A percentile compares a stretch with the other conserved stretches of the same genome.
These are phyloP conservation scores for Amphimallon solstitiale DNA, from an alignment of 2,888 invertebrate genomes.

Conservation along the genomic window DNA sequence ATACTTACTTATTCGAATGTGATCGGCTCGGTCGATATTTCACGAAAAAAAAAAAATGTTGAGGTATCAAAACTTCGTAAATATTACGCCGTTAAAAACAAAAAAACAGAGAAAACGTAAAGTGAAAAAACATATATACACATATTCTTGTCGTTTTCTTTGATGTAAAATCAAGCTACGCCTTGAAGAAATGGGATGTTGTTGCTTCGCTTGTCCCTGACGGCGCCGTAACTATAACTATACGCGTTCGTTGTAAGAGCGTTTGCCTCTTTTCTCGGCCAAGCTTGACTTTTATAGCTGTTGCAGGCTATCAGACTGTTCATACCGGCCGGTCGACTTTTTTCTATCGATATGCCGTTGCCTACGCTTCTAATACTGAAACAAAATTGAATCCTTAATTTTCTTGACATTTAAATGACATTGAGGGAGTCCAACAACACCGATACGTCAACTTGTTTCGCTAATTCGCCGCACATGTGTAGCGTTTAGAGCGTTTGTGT, in stretches of 20 bases:
- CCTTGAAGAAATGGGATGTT: constrained; percentile 51
- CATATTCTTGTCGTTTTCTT: neutral
- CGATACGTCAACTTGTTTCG: too few species aligned
- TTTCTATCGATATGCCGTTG: constrained; percentile 71
- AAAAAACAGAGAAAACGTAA: too few species aligned
- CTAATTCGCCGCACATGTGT: too few species aligned
- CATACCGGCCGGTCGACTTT: constrained; percentile 76
- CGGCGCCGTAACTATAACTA: constrained; percentile 68
- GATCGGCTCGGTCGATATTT: too few species aligned
- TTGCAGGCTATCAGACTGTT: constrained; percentile 80
- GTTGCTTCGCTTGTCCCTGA: constrained; percentile 54
- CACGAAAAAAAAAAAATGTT: too few species aligned
- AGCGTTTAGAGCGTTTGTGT: too few species aligned
- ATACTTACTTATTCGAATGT: too few species aligned
- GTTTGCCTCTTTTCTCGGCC: constrained; percentile 59
- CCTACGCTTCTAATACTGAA: constrained; percentile 60
- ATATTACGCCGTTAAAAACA: too few species aligned
- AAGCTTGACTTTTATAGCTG: constrained; percentile 76
- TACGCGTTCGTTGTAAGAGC: constrained; percentile 62
- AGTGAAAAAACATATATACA: too few species aligned
- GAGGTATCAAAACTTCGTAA: too few species aligned
- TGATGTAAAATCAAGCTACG: constrained; percentile 47
- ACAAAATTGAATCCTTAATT: constrained; percentile 40
- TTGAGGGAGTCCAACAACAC: constrained; percentile 1
- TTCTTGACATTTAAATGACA: constrained; percentile 25